Evolutionary conservation across 2,113 vertebrate species (phyloP), one percentile per base, ranked within the genome.

Genomic region (Coregonus clupeaformis): DNA sequence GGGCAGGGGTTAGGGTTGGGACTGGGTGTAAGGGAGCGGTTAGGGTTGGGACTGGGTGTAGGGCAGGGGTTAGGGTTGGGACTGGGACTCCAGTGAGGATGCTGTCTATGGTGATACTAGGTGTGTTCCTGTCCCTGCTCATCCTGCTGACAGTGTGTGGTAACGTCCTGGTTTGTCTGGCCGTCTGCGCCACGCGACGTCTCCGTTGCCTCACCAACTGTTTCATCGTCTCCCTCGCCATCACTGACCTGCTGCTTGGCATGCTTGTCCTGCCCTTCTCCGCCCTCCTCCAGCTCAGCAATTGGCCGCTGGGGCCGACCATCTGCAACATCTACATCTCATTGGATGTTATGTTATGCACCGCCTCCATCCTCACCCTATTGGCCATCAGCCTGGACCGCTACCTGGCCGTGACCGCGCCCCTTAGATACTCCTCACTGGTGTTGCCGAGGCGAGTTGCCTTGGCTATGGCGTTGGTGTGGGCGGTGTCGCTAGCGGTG

Each of bases 341-440:
- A 82, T 88, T 98, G 90, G 97, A 99, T 0, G 96, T 99, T 81
- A 99, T 99, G 97, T 89, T 99, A 45, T 98, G 96, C 89, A 99
- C 98, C 0, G 97, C 97, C 71, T 99, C 98, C 84, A 99, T 99
- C 82, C 96, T 99, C 78, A 98, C 97, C 75, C 95, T 99, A 45
- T 91, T 98, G 78, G 90, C 95, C 90, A 99, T 99, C 88, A 98
- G 97, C 72, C 90, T 99, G 1, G 98, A 99, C 83, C 95, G 97
- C 57, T 99, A 98, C 92, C 92, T 95, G 0, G 97, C 96, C 0
- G 92, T 99, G 79, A 98, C 95, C 0, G 91, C 93, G 63, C 97
- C 98, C 25, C 91, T 99, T 11, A 95, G 94, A 52, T 99, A 99
- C 74, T 55, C 88, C 2, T 92, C 94, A 49, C 73, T 97, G 60